Evolutionary conservation across 2,888 invertebrate genomes (phyloP), one percentile per base, ranked within the genome.

Genomic region (Ichneumoninae sp.): DNA sequence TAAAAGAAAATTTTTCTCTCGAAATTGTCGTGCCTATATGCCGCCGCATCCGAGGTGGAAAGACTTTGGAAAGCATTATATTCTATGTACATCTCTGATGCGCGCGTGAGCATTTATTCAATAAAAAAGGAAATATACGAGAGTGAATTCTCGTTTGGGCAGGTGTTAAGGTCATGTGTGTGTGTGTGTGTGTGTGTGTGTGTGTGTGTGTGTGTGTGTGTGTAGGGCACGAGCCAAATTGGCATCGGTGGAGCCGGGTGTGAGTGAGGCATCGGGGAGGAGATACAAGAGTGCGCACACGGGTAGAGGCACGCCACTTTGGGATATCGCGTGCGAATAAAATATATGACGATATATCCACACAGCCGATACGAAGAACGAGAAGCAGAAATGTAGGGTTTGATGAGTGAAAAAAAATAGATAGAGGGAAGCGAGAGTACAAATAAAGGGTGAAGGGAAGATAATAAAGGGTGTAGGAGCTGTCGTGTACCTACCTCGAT

Each of bases 191-290:
- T 19, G 19, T 19, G 19, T 19, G 19, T 19, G 19, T 19, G 19
- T 19, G 19, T 19, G 19, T 19, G 19, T 16, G 1, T 50, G 47
- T 60, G 69, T 60, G 69, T 70, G 54, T 54, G 66, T 54, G 71
- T 76, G 71, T 80, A 68, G 83, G 68, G 83, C 83, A 83, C 83
- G 83, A 83, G 83, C 84, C 84, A 84, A 84, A 84, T 84, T 84
- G 84, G 84, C 80, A 78, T 84, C 77, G 44, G 10, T 30, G 36
- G 22, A 54, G 77, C 69, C 84, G 74, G 77, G 77, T 77, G 80
- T 77, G 74, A 69, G 54, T 70, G 54, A 62, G 60, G 40, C 26
- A 50, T 62, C 10, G 10, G 33, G 47, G 36, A 52, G 50, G 68
- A 50, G 54, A 33, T 50, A 82, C 50, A 57, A 36, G 72, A 36